phyloP scores from a whole-genome alignment of 2,113 vertebrate genomes.

The Numenius arquata region DNA sequence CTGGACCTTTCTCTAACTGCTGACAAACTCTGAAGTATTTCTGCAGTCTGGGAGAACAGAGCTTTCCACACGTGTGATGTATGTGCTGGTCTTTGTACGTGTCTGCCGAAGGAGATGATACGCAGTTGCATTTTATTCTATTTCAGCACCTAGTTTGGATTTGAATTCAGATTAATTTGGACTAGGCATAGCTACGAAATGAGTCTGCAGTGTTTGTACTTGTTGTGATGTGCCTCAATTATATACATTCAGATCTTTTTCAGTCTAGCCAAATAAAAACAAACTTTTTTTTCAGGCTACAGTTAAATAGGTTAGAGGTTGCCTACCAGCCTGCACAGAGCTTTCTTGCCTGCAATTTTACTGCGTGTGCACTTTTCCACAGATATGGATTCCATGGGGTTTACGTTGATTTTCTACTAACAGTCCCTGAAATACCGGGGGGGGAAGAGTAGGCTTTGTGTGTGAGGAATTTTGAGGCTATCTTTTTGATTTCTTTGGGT shows the following conservation, averaged over 20 bases:
- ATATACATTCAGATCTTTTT: neutral
- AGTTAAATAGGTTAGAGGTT: constrained; percentile 5
- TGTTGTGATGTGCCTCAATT: neutral
- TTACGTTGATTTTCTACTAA: neutral
- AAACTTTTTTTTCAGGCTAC: neutral
- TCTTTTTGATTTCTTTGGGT: neutral
- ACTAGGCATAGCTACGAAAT: constrained; percentile 12
- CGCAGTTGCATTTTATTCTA: neutral
- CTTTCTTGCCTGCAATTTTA: neutral
- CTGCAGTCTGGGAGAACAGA: neutral
- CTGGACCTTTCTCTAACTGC: neutral
- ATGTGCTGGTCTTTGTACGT: neutral
- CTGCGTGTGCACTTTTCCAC: neutral
- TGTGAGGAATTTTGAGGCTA: neutral
- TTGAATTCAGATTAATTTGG: constrained; percentile 34
- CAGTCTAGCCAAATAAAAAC: neutral
- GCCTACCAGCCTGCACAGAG: neutral
- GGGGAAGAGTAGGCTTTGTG: neutral
- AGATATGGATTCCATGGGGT: neutral
- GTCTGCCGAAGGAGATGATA: neutral
- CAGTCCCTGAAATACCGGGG: neutral
- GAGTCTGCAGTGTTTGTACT: constrained; percentile 5
- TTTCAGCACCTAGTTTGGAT: constrained; percentile 47
- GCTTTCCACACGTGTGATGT: neutral
- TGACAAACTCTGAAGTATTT: neutral